Base-by-base conservation (phyloP, 2,888 invertebrate genomes). In the Eupeodes latifasciatus region DNA sequence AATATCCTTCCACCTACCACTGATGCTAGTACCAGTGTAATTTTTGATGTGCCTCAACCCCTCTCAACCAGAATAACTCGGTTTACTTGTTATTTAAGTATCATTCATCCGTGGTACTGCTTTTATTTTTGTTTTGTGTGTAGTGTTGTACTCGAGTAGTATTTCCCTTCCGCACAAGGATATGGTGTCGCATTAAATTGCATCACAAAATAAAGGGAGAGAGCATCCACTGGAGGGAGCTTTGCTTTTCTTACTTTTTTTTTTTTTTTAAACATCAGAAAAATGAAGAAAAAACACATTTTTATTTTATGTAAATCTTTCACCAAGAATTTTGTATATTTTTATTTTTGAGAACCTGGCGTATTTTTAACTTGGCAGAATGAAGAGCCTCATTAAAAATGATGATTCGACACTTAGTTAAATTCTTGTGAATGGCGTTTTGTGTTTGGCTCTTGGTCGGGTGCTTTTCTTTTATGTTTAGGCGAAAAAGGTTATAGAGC, bases 391-490 rank as follows among this genome's bases (percentile, higher is more conserved):
- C 87, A 84, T 87, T 87, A 81, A 87, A 87, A 87, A 87, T 87
- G 84, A 87, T 87, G 87, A 84, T 87, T 87, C 87, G 87, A 87
- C 87, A 87, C 87, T 87, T 87, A 84, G 87, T 87, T 87, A 87
- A 87, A 87, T 84, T 80, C 80, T 80, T 81, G 66, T 87, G 87
- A 84, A 87, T 87, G 80, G 66, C 76, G 71, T 83, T 80, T 84
- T 83, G 84, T 75, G 64, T 51, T 27, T 80, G 80, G 62, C 9
- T 55, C 55, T 69, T 34, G 69, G 59, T 47, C n/a, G 55, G 61
- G 55, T 59, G 72, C 72, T 72, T 72, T 47, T 72, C 72, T 72
- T 72, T 72, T 72, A 72, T 72, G 59, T 72, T 57, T 16, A 72
- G 44, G 72, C 72, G 59, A 59, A 72, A 69, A 72, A 57, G 72